phyloP scores from a whole-genome alignment of 2,113 vertebrate genomes.

The Pitta sordida region DNA sequence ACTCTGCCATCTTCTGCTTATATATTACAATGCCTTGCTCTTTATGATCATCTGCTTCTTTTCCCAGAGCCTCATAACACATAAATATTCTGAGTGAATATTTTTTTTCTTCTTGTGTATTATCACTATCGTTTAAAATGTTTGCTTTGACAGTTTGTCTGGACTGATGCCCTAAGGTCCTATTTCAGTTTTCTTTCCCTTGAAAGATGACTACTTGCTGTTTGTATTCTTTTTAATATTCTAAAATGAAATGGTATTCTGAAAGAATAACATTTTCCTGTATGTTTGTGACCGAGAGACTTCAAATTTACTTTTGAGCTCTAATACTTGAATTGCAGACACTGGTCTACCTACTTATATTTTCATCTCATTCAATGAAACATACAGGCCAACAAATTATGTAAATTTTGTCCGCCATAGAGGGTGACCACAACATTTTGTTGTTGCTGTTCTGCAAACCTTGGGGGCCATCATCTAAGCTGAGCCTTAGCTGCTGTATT shows the following conservation, averaged over 20 bases:
- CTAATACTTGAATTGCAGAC: not conserved
- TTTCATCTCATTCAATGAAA: not conserved
- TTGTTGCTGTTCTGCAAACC: not conserved
- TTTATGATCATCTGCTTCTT: not conserved
- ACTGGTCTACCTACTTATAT: not conserved
- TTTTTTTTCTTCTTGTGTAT: not conserved
- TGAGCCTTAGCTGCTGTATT: not conserved
- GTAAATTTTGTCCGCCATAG: not conserved
- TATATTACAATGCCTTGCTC: not conserved
- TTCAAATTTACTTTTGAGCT: not conserved
- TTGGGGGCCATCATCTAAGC: not conserved
- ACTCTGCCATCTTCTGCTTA: not conserved
- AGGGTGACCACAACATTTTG: not conserved
- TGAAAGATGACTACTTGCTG: not conserved
- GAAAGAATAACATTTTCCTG: not conserved
- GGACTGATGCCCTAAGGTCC: not conserved
- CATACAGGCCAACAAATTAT: not conserved
- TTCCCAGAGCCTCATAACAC: not conserved
- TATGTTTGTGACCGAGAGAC: rapidly evolving
- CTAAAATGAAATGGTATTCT: not conserved
- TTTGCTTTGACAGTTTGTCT: not conserved
- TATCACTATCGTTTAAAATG: not conserved
- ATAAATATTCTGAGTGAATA: not conserved
- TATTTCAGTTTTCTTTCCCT: not conserved
- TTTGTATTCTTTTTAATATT: not conserved